Evolutionary conservation across 2,797 vertebrate genomes (phyloP).

Genomic region (Mycteria americana): DNA sequence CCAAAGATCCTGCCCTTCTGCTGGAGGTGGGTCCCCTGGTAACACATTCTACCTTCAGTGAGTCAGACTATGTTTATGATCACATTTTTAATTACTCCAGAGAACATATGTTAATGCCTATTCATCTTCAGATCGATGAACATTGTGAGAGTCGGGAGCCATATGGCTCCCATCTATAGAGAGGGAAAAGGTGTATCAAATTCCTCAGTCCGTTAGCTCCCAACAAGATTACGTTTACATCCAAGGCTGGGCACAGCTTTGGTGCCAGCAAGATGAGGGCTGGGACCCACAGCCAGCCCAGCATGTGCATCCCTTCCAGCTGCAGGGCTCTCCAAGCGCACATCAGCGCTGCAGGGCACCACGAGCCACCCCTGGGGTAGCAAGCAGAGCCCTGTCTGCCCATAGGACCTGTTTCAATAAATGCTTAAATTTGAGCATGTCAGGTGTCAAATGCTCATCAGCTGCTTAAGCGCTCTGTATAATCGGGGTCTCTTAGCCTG

Average conservation of each 20-base stretch:
- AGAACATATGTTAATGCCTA: constrained; percentile 39
- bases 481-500: background rate
- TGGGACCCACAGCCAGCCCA: background rate
- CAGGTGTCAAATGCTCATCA: rapidly evolving
- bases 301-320: rapidly evolving
- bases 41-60: background rate
- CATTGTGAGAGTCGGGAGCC: background rate
- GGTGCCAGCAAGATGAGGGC: background rate
- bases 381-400: background rate
- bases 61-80: constrained; percentile 24
- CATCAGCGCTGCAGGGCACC: background rate
- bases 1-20: background rate
- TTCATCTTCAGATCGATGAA: background rate
- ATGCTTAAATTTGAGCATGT: background rate
- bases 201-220: constrained; percentile 34
- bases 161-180: constrained; percentile 24
- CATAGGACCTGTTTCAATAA: rapidly evolving
- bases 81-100: constrained; percentile 50
- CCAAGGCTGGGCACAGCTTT: background rate
- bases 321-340: rapidly evolving
- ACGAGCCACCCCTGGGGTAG: rapidly evolving
- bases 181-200: constrained; percentile 44
- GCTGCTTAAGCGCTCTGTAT: background rate
- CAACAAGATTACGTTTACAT: constrained; percentile 31
- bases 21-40: background rate